These are phyloP conservation scores for Hypomecis atomaria DNA, from an alignment of 2,888 invertebrate genomes.

Conservation along the genomic window DNA sequence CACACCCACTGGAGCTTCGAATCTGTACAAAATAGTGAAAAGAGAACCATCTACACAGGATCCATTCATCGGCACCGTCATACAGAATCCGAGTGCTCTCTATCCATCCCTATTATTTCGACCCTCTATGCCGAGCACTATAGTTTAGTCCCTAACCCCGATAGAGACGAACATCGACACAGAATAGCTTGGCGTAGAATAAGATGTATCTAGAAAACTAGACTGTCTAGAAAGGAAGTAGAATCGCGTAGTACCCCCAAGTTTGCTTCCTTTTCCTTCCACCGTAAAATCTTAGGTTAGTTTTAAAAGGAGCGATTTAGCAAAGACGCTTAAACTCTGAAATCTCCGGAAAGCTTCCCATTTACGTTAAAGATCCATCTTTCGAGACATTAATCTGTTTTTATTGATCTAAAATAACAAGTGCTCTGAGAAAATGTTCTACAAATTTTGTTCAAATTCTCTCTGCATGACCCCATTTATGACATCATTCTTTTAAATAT, in stretches of 20 bases:
- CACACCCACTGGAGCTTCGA: conserved; percentile 70
- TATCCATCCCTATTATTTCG: conserved; percentile 51
- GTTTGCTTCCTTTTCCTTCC: conserved; percentile 61
- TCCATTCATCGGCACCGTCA: conserved; percentile 45
- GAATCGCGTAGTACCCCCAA: conserved; percentile 68
- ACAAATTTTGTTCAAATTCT: conserved; percentile 37
- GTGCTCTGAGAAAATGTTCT: conserved; percentile 32
- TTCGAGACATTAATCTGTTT: conserved; percentile 42
- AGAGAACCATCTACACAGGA: conserved; percentile 45
- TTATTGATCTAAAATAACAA: conserved; percentile 37
- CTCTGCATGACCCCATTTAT: conserved; percentile 56
- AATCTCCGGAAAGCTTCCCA: conserved; percentile 71
- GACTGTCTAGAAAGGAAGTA: conserved; percentile 50
- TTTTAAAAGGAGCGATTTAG: conserved; percentile 65
- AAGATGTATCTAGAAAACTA: conserved; percentile 59
- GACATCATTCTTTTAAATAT: conserved; percentile 51
- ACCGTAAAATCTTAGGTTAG: conserved; percentile 65
- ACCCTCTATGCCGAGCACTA: conserved; percentile 58
- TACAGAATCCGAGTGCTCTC: conserved; percentile 59
- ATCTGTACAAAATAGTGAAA: conserved; percentile 66
- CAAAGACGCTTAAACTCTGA: conserved; percentile 60
- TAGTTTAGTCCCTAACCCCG: conserved; percentile 57
- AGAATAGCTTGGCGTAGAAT: conserved; percentile 77
- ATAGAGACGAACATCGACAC: conserved; percentile 52
- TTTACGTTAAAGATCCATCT: conserved; percentile 56